Conservation (phyloP, 1,140 invertebrate genomes). For the Heliconius hewitsoni region DNA sequence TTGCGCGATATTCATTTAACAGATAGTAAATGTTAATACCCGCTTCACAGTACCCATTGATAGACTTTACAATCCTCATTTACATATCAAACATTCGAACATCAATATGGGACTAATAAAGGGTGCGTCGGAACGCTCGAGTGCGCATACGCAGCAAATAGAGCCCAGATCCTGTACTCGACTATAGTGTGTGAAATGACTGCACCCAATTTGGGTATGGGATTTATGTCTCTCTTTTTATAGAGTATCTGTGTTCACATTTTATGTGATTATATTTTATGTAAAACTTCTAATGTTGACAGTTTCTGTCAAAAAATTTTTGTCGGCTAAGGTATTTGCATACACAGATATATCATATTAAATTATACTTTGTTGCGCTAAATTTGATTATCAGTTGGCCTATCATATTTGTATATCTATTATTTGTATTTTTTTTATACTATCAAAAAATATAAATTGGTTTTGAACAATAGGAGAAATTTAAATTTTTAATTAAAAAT, state of each 20-base stretch:
- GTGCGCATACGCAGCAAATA: conserved; percentile 64
- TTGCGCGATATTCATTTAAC: neutral
- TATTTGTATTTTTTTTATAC: no score
- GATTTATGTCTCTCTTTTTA: conserved; percentile 14
- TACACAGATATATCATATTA: no score
- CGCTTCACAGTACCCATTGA: neutral
- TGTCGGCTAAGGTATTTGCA: no score
- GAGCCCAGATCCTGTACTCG: conserved; percentile 73
- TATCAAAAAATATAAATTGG: no score
- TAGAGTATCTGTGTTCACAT: conserved; percentile 23
- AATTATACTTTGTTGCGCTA: no score
- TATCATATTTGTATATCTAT: no score
- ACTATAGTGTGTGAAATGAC: conserved; percentile 55
- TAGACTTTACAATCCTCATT: conserved; percentile 15
- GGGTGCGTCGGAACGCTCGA: conserved; percentile 63
- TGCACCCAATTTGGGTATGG: conserved; percentile 45
- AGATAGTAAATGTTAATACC: neutral
- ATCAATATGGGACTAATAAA: conserved; percentile 31
- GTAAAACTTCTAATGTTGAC: neutral
- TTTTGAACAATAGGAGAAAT: no score
- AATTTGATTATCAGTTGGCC: no score
- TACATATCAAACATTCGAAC: conserved; percentile 32
- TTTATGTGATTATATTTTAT: neutral
- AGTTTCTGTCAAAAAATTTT: neutral
- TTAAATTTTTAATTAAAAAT: neutral